Evolutionary conservation across 2,888 invertebrate genomes (phyloP), one percentile per base, ranked within the genome.

Genomic region (Ornithoptera priamus): DNA sequence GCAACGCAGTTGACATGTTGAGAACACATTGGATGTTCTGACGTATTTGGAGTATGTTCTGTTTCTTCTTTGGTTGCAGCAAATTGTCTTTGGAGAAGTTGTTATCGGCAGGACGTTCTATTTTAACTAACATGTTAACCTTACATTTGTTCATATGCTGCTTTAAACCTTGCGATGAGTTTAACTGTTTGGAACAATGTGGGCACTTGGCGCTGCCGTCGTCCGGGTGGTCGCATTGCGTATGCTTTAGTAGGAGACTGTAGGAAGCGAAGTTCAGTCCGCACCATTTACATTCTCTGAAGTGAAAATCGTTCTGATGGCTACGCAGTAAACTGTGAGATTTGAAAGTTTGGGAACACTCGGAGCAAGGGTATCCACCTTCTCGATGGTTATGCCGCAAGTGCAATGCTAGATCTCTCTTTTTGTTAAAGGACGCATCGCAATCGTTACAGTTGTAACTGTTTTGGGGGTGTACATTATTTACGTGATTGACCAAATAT

Each of bases 1-100:
- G 92, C 4, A 87, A 74, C 0, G 89, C 92, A 0, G 89, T 90
- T 0, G 92, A 90, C 89, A 88, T 90, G 71, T 91, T 92, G 0
- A 92, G 73, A 1, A 92, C 86, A 66, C 83, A 86, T 69, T 84
- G 83, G 56, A 92, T 91, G 69, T 92, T 92, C 69, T 85, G 80
- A 20, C 92, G 76, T 15, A 91, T 88, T 75, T 84, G 85, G n/a
- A 76, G 53, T 0, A 87, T 75, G 39, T 90, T 86, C 65, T 83
- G 85, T 62, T 85, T 85, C 72, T 81, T 86, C 69, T 73, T 80
- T 12, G 81, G 83, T 70, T 81, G 78, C 10, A 77, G 72, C 39
- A 73, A 74, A 30, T 77, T 78, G 22, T 78, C 73, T 2, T 73
- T 56, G 1, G 78, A 75, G 18, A 73, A 46, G 18, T 60, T 63